phyloP scores from a whole-genome alignment of 30 jellyfish, hydroid and myxozoan genomes.

The Sanderia malayensis region DNA sequence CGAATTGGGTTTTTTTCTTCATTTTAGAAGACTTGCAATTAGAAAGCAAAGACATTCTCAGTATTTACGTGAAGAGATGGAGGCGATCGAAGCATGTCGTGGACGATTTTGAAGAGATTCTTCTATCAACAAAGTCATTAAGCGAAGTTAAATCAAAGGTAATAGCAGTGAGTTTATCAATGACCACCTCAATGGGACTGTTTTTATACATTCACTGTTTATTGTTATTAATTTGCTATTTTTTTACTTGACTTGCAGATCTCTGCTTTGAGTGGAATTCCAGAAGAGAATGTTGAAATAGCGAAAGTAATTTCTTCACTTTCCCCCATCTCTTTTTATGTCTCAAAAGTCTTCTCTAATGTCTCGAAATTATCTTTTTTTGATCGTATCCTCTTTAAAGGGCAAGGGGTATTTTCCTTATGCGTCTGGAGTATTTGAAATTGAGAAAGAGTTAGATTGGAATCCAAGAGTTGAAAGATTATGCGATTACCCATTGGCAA shows the following conservation, averaged over 20 bases:
- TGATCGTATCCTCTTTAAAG: too few relatives aligned
- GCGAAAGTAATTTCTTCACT: constrained; percentile 72
- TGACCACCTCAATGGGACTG: too few relatives aligned
- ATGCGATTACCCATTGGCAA: constrained; percentile 72
- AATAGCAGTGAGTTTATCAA: too few relatives aligned
- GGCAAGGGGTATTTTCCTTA: constrained; percentile 91
- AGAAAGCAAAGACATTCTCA: constrained; percentile 35
- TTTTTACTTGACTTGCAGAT: constrained; percentile 31
- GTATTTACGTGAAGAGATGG: constrained; percentile 74
- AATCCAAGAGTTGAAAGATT: constrained; percentile 57
- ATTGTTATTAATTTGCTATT: too few relatives aligned
- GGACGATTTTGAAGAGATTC: constrained; percentile 67
- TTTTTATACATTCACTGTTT: too few relatives aligned
- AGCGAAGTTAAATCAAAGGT: constrained; percentile 65
- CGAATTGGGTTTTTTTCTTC: too few relatives aligned
- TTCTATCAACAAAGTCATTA: constrained; percentile 47
- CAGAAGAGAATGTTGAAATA: constrained; percentile 55
- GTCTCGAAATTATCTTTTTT: too few relatives aligned
- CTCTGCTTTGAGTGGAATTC: constrained; percentile 51
- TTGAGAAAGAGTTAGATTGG: constrained; percentile 84
- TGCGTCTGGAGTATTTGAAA: constrained; percentile 62
- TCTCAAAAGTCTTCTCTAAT: too few relatives aligned
- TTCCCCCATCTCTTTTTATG: too few relatives aligned
- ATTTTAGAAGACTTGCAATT: constrained; percentile 38
- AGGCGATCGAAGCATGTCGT: constrained; percentile 48